Evolutionary conservation across 2,888 invertebrate genomes (phyloP), one percentile per base, ranked within the genome.

Genomic region (Epinotia ramella): DNA sequence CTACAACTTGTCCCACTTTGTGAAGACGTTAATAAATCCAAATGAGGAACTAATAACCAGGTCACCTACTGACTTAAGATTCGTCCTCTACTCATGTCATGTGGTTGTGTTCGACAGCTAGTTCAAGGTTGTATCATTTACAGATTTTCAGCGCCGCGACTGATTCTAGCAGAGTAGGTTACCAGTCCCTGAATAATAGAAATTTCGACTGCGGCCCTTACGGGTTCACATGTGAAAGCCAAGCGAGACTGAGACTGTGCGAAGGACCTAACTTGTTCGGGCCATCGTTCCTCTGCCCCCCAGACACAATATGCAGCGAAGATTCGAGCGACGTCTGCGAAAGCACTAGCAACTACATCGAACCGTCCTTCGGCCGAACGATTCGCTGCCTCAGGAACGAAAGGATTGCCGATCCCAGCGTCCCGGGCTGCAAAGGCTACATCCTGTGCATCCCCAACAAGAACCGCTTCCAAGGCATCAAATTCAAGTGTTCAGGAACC

Each of bases 381-480:
- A 81, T 93, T 2, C 86, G 87, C 12, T 94, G 93, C 73, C 86
- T 88, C 49, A 87, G 89, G 68, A 89, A 91, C 76, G 93, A 94
- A 80, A 87, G 94, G 77, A 87, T 94, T 11, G 91, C 91, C 0
- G 94, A 94, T 75, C 89, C 93, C 0, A 91, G 83, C 72, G 91
- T 94, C 0, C 88, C 92, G 0, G 89, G 87, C 4, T 94, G 94
- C 81, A 94, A 94, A 82, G 94, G 93, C 9, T 94, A 94, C 79
- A 93, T 94, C 59, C 83, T 94, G 0, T 94, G 94, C 79, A 91
- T 94, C 28, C 88, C 92, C 0, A 93, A 91, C 78, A 92, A 89
- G 77, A 89, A 88, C 73, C 89, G 90, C 53, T 92, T 93, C 79
- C 93, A 93, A 85, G 93, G 91, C 18, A 91, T 94, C 70, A 93